Percentiles rank a stretch among this genome's conserved stretches.
Evolutionary conservation across 2,888 invertebrate species (phyloP).

Genomic region (Phania funesta): DNA sequence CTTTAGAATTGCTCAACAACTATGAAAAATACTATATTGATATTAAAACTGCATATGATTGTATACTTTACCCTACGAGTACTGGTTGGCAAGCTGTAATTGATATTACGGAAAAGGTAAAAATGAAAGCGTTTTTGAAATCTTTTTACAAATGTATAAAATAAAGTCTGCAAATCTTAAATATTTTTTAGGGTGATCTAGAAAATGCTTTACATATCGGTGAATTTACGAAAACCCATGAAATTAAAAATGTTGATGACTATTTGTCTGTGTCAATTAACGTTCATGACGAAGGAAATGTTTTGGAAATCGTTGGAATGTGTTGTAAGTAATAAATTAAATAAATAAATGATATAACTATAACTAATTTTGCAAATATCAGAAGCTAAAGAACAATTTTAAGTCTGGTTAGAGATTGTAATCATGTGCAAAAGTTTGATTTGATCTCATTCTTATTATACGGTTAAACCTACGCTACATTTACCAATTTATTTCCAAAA

Average conservation of each 20-base stretch:
- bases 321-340: conserved; percentile 86
- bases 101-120: conserved; percentile 76
- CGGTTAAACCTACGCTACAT: too few species aligned
- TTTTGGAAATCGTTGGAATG: conserved; percentile 95
- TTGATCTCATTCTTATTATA: too few species aligned
- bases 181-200: conserved; percentile 88
- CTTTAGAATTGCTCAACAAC: conserved; percentile 89
- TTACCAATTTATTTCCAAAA: too few species aligned
- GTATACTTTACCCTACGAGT: conserved; percentile 96
- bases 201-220: conserved; percentile 88
- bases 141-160: too few species aligned
- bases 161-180: background rate
- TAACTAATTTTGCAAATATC: too few species aligned
- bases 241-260: conserved; percentile 90
- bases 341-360: too few species aligned
- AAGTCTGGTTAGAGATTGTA: too few species aligned
- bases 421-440: too few species aligned
- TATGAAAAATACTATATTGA: conserved; percentile 94
- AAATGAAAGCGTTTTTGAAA: too few species aligned
- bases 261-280: conserved; percentile 94
- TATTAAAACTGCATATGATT: conserved; percentile 94
- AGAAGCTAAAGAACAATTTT: too few species aligned
- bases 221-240: conserved; percentile 89
- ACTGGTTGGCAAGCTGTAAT: conserved; percentile 85
- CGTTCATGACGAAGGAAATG: conserved; percentile 93